Evolutionary conservation across 2,113 vertebrate species (phyloP), one percentile per base, ranked within the genome.

Genomic region (Scolopax mira): DNA sequence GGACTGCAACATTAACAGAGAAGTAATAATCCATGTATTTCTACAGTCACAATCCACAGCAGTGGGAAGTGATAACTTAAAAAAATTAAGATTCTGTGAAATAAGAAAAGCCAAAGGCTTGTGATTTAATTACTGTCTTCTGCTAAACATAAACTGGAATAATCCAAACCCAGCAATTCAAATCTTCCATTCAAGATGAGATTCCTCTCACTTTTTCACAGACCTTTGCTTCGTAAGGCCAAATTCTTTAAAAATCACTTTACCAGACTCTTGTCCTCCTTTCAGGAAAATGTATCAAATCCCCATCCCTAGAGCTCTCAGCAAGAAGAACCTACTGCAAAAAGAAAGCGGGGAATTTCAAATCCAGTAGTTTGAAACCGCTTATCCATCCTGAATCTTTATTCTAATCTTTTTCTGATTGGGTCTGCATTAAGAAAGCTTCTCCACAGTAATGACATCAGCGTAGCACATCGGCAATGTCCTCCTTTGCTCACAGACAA

Each of bases 271-370:
- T 72, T 41, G 18, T 12, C 79, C 41, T 91, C 41, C 80, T 96
- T 84, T 89, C 90, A 97, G 88, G 94, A 96, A 96, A 94, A 78
- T 5, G 5, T 90, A 90, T 91, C 89, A 92, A 92, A 69, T 78
- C 39, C 12, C 37, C 42, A 5, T 72, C 79, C 66, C 91, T 86
- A 83, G n/a, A 80, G 27, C 8, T 3, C 75, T 79, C 64, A 79
- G 72, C 51, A 79, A 93, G 25, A 88, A 64, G 17, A 62, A 51
- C 39, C 74, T 71, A 27, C 28, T 80, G 49, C n/a, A 13, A 54
- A 16, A n/a, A 85, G 72, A 92, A 73, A 28, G 73, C 1, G 1
- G 51, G 39, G 70, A 77, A 80, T 80, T 85, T 80, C 18, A 55
- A 94, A 86, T 52, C 30, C 37, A 82, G 54, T 7, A 74, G 44